A percentile compares a stretch with the other conserved stretches of the same genome.
These are phyloP conservation scores for Apis dorsata DNA, from an alignment of 1,140 invertebrate species.

Conservation along the genomic window DNA sequence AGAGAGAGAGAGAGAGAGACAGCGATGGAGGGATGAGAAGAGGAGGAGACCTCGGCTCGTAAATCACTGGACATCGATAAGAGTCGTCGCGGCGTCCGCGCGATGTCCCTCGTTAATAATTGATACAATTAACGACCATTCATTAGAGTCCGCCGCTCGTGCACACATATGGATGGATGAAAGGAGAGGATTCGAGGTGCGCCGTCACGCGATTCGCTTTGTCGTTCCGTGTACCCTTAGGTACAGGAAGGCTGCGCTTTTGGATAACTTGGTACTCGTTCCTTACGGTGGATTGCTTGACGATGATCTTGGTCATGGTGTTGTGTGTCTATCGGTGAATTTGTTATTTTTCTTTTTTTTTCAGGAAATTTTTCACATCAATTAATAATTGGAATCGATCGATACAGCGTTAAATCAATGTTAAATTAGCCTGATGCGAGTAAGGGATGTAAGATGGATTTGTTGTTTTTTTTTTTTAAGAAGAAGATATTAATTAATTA, in stretches of 20 bases:
- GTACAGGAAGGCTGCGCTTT: not conserved
- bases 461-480: no score
- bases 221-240: constrained; percentile 4
- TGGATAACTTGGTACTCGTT: not conserved
- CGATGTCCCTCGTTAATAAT: constrained; percentile 73
- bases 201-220: constrained; percentile 43
- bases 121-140: constrained; percentile 74
- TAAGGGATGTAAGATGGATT: no score
- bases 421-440: no score
- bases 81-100: constrained; percentile 64
- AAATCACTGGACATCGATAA: constrained; percentile 74
- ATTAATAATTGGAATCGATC: no score
- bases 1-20: not conserved
- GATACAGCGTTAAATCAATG: no score
- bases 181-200: constrained; percentile 1
- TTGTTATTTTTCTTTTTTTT: not conserved
- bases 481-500: no score
- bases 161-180: constrained; percentile 6
- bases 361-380: no score
- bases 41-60: constrained; percentile 58
- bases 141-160: constrained; percentile 62
- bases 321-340: not conserved
- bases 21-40: not conserved
- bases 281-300: not conserved
- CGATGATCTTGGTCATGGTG: not conserved